Base-by-base conservation (phyloP, 2,797 vertebrate genomes). In the Peromyscus eremicus region DNA sequence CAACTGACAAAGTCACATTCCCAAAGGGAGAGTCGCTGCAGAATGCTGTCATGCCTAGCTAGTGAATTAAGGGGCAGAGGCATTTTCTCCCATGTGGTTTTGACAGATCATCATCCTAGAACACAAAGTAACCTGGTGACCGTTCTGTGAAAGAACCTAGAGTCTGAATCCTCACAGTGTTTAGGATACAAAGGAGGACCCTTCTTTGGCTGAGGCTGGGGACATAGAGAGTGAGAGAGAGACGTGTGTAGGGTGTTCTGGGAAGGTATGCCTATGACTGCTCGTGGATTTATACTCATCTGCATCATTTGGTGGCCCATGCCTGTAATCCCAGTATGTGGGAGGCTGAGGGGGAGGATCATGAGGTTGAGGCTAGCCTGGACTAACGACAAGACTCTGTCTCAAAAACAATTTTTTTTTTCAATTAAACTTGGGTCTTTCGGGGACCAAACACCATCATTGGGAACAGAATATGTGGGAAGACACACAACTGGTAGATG, bases 1-100 rank as follows among this genome's bases (percentile, higher is more conserved):
- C n/a, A 40, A 3, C 34, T 0, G 12, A 52, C 34, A 49, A 19
- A 2, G 8, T 29, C 62, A 4, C 0, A 4, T 16, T 55, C 77
- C 9, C 0, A 13, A 57, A 46, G 10, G n/a, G 68, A 52, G 12
- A 21, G 71, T 5, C 0, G 0, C 32, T 49, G 12, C 57, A 6
- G 0, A 27, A 19, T 13, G 1, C 57, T 23, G n/a, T 64, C 27
- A 6, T 21, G 6, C 8, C 7, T 7, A 3, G 37, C 6, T 85
- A 2, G 49, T 2, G 19, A 27, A 43, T 0, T 2, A 13, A 34
- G 8, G 40, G 25, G n/a, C 55, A 60, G 17, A 71, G 49, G 11
- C 21, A 21, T 75, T 82, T 55, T 73, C 77, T 60, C 14, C 43
- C 40, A 0, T 43, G 21, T 19, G n/a, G 11, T 46, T 92, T 62